Evolutionary conservation across 2,888 invertebrate species (phyloP).

Genomic region (Seira ritae): DNA sequence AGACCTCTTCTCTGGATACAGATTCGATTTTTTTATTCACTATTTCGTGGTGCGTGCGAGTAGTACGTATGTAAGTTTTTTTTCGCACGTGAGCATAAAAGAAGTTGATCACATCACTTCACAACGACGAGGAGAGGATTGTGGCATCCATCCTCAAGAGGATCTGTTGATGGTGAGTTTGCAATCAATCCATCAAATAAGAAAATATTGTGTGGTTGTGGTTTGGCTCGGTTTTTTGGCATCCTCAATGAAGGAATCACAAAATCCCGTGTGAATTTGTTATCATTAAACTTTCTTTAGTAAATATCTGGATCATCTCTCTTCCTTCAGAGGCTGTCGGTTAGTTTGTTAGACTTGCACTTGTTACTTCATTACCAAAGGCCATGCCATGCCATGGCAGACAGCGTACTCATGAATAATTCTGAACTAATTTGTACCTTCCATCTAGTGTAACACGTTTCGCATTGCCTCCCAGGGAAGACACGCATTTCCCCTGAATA

Average conservation of each 20-base stretch:
- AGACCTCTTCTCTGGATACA: not conserved
- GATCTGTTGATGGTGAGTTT: too few relatives aligned
- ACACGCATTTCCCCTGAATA: conserved; percentile 12
- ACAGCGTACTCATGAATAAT: conserved; percentile 3
- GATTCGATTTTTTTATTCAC: not conserved
- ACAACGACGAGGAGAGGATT: too few relatives aligned
- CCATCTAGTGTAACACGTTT: not conserved
- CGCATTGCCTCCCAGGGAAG: not conserved
- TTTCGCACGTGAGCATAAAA: too few relatives aligned
- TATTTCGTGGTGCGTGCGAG: not conserved
- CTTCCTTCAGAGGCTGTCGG: not conserved
- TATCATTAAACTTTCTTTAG: too few relatives aligned
- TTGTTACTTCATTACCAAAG: conserved; percentile 8
- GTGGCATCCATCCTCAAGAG: too few relatives aligned
- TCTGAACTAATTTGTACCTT: not conserved
- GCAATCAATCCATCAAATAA: too few relatives aligned
- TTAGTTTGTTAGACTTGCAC: not conserved
- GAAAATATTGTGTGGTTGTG: too few relatives aligned
- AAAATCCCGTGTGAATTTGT: too few relatives aligned
- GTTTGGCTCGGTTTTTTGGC: too few relatives aligned
- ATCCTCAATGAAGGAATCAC: too few relatives aligned
- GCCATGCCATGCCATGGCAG: not conserved
- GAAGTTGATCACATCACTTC: too few relatives aligned
- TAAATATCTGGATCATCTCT: not conserved
- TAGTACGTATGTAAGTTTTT: not conserved